Conservation (phyloP, 2,888 invertebrate genomes). For the Endomychus coccineus region DNA sequence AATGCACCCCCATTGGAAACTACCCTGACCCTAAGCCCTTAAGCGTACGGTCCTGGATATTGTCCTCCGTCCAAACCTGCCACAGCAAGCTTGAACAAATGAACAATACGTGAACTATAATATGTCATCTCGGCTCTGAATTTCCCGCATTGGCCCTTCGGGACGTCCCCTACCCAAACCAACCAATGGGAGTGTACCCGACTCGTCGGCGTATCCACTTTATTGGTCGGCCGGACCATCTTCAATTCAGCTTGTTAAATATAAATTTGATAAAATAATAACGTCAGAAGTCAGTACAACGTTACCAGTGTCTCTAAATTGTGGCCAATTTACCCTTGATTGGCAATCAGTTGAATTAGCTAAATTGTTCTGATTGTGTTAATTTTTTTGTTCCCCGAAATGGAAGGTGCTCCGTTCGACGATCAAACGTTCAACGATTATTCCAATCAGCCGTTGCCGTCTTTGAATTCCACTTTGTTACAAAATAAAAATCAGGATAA, state of each 20-base stretch:
- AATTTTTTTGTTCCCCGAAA: slow-evolving; percentile 34
- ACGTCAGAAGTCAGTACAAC: slow-evolving; percentile 43
- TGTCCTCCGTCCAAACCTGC: no score
- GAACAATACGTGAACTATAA: no score
- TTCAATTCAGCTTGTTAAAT: slow-evolving; percentile 44
- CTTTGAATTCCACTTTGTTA: slow-evolving; percentile 39
- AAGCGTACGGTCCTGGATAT: no score
- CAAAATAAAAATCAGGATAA: slow-evolving; percentile 39
- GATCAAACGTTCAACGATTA: slow-evolving; percentile 77
- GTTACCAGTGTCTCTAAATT: slow-evolving; percentile 30
- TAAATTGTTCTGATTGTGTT: slow-evolving; percentile 39
- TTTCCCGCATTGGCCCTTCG: slow-evolving; percentile 7
- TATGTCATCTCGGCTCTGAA: no score
- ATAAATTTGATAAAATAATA: slow-evolving; percentile 47
- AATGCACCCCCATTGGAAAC: no score
- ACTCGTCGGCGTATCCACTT: not conserved
- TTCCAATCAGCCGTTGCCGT: slow-evolving; percentile 48
- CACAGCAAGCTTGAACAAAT: no score
- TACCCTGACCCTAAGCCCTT: no score
- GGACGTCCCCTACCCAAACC: slow-evolving; percentile 17
- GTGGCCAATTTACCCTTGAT: slow-evolving; percentile 33
- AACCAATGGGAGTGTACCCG: slow-evolving; percentile 13
- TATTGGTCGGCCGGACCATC: slow-evolving; percentile 16
- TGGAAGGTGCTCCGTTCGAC: slow-evolving; percentile 68
- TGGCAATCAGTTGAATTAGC: slow-evolving; percentile 33